phyloP scores from a whole-genome alignment of 2,113 vertebrate species.

The Plotosus lineatus region DNA sequence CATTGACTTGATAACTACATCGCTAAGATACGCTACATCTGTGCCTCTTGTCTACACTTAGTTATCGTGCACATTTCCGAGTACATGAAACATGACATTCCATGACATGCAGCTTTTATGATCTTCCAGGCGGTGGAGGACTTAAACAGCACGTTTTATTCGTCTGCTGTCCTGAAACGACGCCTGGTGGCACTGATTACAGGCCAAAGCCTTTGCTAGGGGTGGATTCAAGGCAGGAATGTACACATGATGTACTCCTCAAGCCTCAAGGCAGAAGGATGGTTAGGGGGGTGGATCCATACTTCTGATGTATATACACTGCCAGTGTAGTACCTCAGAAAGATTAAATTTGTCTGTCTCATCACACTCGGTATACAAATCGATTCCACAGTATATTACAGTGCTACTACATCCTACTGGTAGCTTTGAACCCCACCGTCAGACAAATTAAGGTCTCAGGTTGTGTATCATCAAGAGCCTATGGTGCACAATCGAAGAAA shows the following conservation, averaged over 20 bases:
- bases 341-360: neutral
- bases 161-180: neutral
- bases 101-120: constrained; percentile 21
- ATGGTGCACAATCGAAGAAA: neutral
- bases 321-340: neutral
- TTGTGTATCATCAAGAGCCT: neutral
- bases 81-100: constrained; percentile 24
- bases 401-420: neutral
- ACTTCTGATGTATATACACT: neutral
- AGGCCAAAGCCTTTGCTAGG: neutral
- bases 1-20: neutral
- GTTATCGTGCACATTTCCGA: neutral
- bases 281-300: neutral
- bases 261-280: neutral
- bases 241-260: constrained; percentile 3
- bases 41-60: neutral
- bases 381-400: neutral
- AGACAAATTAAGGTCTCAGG: neutral
- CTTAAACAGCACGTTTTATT: neutral
- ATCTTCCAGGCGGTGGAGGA: constrained; percentile 9
- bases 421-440: neutral
- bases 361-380: neutral
- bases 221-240: neutral
- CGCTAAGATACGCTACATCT: neutral
- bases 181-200: constrained; percentile 7